These are phyloP conservation scores for Carposina sasakii DNA, from an alignment of 1,140 invertebrate genomes.

Conservation along the genomic window DNA sequence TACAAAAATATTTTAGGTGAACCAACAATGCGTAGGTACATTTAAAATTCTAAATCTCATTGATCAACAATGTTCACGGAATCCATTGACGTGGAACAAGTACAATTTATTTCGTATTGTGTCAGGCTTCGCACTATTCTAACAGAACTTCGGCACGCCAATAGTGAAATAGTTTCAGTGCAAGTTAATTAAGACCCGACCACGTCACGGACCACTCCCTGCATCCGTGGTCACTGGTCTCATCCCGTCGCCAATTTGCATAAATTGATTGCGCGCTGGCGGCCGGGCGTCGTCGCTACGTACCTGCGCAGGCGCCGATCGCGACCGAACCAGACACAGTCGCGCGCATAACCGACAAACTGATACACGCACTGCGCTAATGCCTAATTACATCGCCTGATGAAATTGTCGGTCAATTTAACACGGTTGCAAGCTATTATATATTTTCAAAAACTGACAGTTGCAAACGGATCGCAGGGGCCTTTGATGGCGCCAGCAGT, in stretches of 20 bases:
- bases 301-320: constrained; percentile 6
- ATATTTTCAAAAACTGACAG: constrained; percentile 29
- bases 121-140: too few species aligned
- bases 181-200: too few species aligned
- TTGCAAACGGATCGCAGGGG: too few species aligned
- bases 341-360: constrained; percentile 58
- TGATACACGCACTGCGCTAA: constrained; percentile 58
- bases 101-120: too few species aligned
- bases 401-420: constrained; percentile 39
- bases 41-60: too few species aligned
- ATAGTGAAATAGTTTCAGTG: too few species aligned
- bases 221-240: constrained; percentile 18
- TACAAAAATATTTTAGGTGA: too few species aligned
- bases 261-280: constrained; percentile 57
- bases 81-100: too few species aligned
- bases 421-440: constrained; percentile 32
- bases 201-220: constrained; percentile 11
- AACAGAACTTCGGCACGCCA: too few species aligned
- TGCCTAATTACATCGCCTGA: constrained; percentile 56
- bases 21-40: too few species aligned
- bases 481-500: constrained; percentile 20
- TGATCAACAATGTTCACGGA: too few species aligned
- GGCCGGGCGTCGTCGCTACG: constrained; percentile 3
- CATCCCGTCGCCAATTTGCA: constrained; percentile 61
- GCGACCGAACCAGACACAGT: constrained; percentile 40